phyloP scores from a whole-genome alignment of 2,888 invertebrate genomes.

The Hanleya hanleyi region DNA sequence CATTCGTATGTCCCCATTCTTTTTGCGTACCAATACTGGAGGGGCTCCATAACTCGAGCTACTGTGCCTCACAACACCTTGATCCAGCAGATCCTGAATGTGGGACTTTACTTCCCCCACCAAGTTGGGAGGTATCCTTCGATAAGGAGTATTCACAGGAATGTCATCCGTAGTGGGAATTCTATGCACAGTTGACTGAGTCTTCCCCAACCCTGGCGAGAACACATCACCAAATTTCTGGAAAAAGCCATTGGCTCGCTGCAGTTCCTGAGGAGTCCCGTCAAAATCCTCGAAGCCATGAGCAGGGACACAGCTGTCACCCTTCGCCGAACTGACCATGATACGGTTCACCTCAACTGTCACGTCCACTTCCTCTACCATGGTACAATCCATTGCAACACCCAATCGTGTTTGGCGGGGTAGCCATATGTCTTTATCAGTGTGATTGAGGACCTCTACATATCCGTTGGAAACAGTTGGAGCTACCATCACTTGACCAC shows the following conservation, averaged over 20 bases:
- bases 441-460: slow-evolving; percentile 5
- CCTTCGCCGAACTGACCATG: neutral
- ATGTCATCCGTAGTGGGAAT: neutral
- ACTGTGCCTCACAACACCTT: neutral
- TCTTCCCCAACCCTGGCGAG: neutral
- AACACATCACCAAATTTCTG: slow-evolving; percentile 9
- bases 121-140: slow-evolving; percentile 20
- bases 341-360: neutral
- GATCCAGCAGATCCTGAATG: slow-evolving; percentile 22
- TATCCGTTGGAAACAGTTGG: neutral
- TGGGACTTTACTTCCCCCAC: slow-evolving; percentile 18
- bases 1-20: slow-evolving; percentile 28
- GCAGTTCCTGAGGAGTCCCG: no score
- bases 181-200: slow-evolving; percentile 4
- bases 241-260: slow-evolving; percentile 7
- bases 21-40: slow-evolving; percentile 38
- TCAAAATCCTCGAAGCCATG: no score
- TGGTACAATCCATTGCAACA: neutral
- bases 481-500: neutral
- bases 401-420: slow-evolving; percentile 3
- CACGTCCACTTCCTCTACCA: neutral
- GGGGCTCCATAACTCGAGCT: slow-evolving; percentile 34
- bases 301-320: no score
- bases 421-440: slow-evolving; percentile 7
- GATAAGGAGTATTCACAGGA: slow-evolving; percentile 12